A percentile compares a stretch with the other conserved stretches of the same genome.
These are phyloP conservation scores for Aleadryas rufinucha DNA, from an alignment of 2,113 vertebrate species.

Conservation along the genomic window DNA sequence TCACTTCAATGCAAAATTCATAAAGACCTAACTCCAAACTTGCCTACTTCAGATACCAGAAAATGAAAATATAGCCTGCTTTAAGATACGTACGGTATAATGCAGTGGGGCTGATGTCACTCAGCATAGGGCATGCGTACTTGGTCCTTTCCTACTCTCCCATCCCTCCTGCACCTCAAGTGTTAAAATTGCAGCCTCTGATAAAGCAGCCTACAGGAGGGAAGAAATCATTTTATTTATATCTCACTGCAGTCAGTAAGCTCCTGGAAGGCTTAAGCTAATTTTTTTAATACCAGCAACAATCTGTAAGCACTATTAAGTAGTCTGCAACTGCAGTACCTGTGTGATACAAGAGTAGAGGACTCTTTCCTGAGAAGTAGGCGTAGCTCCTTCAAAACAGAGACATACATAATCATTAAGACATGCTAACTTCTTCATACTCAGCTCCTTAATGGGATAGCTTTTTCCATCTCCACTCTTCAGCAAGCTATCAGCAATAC, in stretches of 20 bases:
- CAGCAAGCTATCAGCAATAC: not conserved
- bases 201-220: not conserved
- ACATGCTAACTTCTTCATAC: not conserved
- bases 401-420: not conserved
- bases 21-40: not conserved
- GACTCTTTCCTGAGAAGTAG: not conserved
- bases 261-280: not conserved
- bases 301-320: not conserved
- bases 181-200: not conserved
- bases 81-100: not conserved
- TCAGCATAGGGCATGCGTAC: fast-evolving
- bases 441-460: not conserved
- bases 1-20: not conserved
- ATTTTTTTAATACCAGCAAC: not conserved
- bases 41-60: not conserved
- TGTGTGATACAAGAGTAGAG: not conserved
- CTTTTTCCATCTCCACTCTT: not conserved
- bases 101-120: not conserved
- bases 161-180: not conserved
- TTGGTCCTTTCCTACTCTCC: not conserved
- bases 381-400: not conserved
- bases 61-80: not conserved
- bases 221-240: not conserved
- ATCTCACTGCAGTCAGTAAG: not conserved
- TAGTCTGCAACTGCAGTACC: not conserved